phyloP scores from a whole-genome alignment of 2,113 vertebrate genomes.

The Charadrius vociferus region DNA sequence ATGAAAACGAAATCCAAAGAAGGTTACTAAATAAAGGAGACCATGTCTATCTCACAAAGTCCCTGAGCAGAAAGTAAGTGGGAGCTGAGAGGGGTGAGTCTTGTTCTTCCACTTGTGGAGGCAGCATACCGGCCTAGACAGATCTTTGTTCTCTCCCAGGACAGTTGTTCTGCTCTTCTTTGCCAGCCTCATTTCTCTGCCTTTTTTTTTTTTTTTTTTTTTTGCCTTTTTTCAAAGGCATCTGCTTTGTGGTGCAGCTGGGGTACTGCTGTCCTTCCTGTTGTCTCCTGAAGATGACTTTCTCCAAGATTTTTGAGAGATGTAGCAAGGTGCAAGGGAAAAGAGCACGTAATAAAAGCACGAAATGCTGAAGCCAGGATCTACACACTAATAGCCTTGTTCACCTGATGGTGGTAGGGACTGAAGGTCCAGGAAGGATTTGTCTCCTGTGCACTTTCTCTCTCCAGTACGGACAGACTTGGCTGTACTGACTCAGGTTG shows the following conservation, averaged over 20 bases:
- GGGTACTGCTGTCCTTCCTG: not conserved
- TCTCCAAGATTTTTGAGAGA: not conserved
- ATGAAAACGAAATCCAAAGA: not conserved
- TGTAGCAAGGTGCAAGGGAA: not conserved
- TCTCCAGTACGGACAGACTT: not conserved
- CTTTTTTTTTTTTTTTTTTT: not conserved
- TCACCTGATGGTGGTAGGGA: not conserved
- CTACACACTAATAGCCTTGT: not conserved
- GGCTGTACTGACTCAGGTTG: not conserved
- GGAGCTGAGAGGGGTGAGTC: not conserved
- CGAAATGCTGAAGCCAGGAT: rapidly evolving
- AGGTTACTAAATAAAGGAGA: not conserved
- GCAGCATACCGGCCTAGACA: not conserved
- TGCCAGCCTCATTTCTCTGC: not conserved
- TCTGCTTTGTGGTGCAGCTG: not conserved
- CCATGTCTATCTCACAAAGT: rapidly evolving
- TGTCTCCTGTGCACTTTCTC: not conserved
- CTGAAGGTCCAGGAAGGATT: not conserved
- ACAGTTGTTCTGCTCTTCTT: not conserved
- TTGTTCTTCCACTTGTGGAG: not conserved
- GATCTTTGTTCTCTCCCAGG: not conserved
- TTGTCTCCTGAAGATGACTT: not conserved
- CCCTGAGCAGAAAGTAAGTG: not conserved
- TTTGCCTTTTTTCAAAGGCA: not conserved
- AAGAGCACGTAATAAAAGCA: not conserved